A percentile compares a stretch with the other conserved stretches of the same genome.
phyloP scores from a whole-genome alignment of 2,888 invertebrate species.

The Megaustenia siamemsis region DNA sequence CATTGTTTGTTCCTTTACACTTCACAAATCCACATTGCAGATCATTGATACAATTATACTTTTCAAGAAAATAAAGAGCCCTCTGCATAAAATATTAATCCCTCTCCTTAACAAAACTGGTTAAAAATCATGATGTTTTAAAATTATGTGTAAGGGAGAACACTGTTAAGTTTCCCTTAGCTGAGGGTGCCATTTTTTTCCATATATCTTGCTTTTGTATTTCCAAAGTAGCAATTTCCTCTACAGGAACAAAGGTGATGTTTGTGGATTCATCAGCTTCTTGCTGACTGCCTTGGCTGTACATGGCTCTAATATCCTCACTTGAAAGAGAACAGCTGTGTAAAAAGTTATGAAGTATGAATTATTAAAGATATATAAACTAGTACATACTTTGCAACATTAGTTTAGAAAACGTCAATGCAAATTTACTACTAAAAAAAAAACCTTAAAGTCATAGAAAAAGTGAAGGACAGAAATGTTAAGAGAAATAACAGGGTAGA shows the following conservation, averaged over 20 bases:
- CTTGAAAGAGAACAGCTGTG: constrained; percentile 74
- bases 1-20: too few species aligned
- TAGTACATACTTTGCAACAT: too few species aligned
- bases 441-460: too few species aligned
- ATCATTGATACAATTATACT: neutral
- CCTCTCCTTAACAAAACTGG: neutral
- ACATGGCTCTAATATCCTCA: constrained; percentile 68
- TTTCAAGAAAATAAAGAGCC: neutral
- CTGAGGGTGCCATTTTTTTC: constrained; percentile 86
- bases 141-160: constrained; percentile 44
- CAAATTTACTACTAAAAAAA: too few species aligned
- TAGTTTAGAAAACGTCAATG: too few species aligned
- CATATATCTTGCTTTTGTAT: constrained; percentile 88
- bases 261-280: constrained; percentile 79
- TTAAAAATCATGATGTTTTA: neutral
- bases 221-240: constrained; percentile 92
- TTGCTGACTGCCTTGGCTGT: constrained; percentile 73
- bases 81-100: neutral
- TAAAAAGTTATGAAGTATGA: neutral
- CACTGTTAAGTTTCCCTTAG: constrained; percentile 64
- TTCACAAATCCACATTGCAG: too few species aligned
- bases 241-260: constrained; percentile 78
- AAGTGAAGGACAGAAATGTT: too few species aligned
- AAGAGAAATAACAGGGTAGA: too few species aligned
- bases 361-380: too few species aligned